Evolutionary conservation across 1,140 invertebrate genomes (phyloP).

Genomic region (Apis laboriosa): DNA sequence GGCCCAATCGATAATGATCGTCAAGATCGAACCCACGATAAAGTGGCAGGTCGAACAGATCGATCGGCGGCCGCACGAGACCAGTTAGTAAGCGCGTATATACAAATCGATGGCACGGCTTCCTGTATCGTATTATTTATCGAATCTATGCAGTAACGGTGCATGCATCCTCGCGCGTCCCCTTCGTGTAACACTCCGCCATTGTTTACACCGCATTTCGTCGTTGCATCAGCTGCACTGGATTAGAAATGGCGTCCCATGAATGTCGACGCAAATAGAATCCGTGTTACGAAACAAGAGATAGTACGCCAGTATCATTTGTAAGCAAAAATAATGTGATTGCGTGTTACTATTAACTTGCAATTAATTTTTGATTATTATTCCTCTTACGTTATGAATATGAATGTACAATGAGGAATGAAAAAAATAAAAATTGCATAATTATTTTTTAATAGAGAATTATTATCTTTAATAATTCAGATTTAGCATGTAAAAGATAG

Average conservation of each 20-base stretch:
- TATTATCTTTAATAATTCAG: no score
- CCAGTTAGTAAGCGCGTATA: slow-evolving; percentile 32
- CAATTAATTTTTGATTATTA: no score
- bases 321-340: no score
- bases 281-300: slow-evolving; percentile 8
- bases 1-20: slow-evolving; percentile 30
- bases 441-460: no score
- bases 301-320: neutral
- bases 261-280: slow-evolving; percentile 40
- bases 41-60: slow-evolving; percentile 13
- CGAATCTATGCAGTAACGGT: slow-evolving; percentile 64
- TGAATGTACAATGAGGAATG: no score
- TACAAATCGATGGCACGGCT: slow-evolving; percentile 62
- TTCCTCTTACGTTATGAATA: no score
- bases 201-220: slow-evolving; percentile 57
- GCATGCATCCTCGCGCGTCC: slow-evolving; percentile 46
- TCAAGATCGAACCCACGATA: slow-evolving; percentile 12
- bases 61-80: slow-evolving; percentile 16
- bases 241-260: slow-evolving; percentile 25
- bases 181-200: slow-evolving; percentile 46
- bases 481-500: no score
- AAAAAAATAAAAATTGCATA: no score
- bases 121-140: slow-evolving; percentile 67
- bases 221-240: slow-evolving; percentile 14
- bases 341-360: no score